A percentile compares a stretch with the other conserved stretches of the same genome.
These are phyloP conservation scores for Eucidaris tribuloides DNA, from an alignment of 35 echinoderm and acorn worm species.

Conservation along the genomic window DNA sequence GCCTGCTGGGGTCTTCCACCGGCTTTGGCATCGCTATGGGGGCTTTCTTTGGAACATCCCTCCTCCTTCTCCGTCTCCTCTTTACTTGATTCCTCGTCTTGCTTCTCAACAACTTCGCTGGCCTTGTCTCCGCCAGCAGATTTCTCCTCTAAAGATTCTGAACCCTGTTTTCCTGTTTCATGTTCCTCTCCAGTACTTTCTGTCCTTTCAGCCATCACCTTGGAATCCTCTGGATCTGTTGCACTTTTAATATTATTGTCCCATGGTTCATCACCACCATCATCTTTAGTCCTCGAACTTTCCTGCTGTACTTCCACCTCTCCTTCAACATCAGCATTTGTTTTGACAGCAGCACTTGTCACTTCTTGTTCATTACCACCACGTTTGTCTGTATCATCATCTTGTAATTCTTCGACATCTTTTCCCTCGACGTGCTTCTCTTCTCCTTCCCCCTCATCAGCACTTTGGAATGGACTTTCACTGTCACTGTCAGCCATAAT, in stretches of 20 bases:
- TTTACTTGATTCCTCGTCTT: not conserved
- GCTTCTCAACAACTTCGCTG: not conserved
- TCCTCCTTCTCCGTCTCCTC: not conserved
- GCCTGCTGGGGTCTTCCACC: not conserved
- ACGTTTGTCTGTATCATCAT: not conserved
- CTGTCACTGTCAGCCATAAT: slow-evolving; percentile 41
- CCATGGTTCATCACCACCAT: not conserved
- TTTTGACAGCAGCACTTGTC: not conserved
- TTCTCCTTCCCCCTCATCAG: slow-evolving; percentile 10
- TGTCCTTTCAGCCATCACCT: not conserved
- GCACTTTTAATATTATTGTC: not conserved
- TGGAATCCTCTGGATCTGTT: not conserved
- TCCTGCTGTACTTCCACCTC: not conserved
- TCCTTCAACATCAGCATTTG: not conserved
- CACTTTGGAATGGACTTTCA: slow-evolving; percentile 27
- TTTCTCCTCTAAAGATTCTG: too few species aligned
- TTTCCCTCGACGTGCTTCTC: not conserved
- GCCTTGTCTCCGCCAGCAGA: too few species aligned
- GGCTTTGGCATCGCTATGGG: not conserved
- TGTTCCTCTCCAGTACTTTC: not conserved
- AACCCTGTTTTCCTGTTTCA: slow-evolving; percentile 1
- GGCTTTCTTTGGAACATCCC: not conserved
- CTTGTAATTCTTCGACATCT: not conserved
- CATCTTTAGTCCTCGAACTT: not conserved
- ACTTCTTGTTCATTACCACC: not conserved